Conservation (phyloP, 92 coral and sea anemone species). For the Zoanthus solanderi region DNA sequence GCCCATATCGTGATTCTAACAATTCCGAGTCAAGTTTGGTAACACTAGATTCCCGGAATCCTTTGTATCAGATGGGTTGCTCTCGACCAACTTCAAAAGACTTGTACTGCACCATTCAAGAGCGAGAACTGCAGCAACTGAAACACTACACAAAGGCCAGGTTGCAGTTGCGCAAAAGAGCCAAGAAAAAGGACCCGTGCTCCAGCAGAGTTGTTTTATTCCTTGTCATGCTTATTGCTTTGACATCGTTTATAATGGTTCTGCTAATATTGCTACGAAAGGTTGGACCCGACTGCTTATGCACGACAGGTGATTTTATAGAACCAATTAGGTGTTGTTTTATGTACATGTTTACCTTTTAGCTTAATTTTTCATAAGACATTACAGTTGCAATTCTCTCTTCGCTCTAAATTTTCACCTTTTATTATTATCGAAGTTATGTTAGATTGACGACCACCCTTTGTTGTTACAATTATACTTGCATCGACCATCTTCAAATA, state of each 20-base stretch:
- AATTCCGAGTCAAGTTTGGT: background rate
- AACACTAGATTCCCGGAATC: conserved; percentile 9
- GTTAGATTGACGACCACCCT: too few species aligned
- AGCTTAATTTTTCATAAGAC: too few species aligned
- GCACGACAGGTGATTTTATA: conserved; percentile 2
- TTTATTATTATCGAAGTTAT: too few species aligned
- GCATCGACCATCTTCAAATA: too few species aligned
- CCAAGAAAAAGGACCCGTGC: background rate
- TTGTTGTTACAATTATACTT: too few species aligned
- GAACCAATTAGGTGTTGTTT: background rate
- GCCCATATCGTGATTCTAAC: background rate
- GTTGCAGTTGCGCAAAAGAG: background rate
- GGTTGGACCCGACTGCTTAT: conserved; percentile 26
- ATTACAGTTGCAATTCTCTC: too few species aligned
- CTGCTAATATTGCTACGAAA: conserved; percentile 25
- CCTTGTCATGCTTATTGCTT: conserved; percentile 1
- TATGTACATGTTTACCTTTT: too few species aligned
- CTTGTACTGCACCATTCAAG: conserved; percentile 33
- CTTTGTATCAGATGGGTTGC: background rate
- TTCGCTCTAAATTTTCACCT: too few species aligned
- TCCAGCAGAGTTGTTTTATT: background rate
- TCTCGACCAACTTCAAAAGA: conserved; percentile 14
- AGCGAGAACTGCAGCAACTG: background rate
- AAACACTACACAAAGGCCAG: background rate
- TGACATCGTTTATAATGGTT: conserved; percentile 35